phyloP scores from a whole-genome alignment of 2,888 invertebrate genomes.

The Platycheirus albimanus region DNA sequence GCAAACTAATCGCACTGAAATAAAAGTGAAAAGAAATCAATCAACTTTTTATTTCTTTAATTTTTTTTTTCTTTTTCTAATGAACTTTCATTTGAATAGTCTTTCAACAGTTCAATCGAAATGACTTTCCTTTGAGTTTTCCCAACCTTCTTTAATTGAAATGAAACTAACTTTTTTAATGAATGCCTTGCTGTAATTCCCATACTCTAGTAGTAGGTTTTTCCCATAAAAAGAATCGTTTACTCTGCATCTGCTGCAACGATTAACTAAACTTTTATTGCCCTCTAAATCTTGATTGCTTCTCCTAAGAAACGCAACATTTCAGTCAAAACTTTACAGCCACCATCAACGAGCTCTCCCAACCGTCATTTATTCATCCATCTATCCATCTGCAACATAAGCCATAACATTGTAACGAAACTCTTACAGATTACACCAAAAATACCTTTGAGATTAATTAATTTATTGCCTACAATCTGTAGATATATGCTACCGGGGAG shows the following conservation, averaged over 20 bases:
- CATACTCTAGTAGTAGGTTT: no score
- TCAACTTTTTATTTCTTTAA: no score
- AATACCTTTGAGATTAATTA: slow-evolving; percentile 67
- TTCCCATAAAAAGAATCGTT: slow-evolving; percentile 23
- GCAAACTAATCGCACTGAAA: no score
- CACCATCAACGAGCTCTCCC: slow-evolving; percentile 2
- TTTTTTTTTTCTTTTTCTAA: no score
- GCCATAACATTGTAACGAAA: slow-evolving; percentile 60
- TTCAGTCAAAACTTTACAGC: slow-evolving; percentile 47
- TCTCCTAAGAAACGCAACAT: slow-evolving; percentile 26
- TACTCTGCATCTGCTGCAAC: slow-evolving; percentile 50
- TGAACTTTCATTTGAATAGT: no score
- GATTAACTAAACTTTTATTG: slow-evolving; percentile 65
- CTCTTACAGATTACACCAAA: slow-evolving; percentile 43
- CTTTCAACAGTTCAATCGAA: no score
- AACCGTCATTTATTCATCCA: slow-evolving; percentile 32
- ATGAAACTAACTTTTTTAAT: no score
- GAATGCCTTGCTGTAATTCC: no score
- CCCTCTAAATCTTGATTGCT: slow-evolving; percentile 61
- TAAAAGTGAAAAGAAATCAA: no score
- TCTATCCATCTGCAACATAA: slow-evolving; percentile 22
- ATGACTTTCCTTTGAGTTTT: no score
- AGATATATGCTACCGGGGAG: slow-evolving; percentile 53
- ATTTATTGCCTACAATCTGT: slow-evolving; percentile 66
- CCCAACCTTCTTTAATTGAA: no score